Evolutionary conservation across 2,797 vertebrate genomes (phyloP), one percentile per base, ranked within the genome.

Genomic region (Acanthurus lineatus): DNA sequence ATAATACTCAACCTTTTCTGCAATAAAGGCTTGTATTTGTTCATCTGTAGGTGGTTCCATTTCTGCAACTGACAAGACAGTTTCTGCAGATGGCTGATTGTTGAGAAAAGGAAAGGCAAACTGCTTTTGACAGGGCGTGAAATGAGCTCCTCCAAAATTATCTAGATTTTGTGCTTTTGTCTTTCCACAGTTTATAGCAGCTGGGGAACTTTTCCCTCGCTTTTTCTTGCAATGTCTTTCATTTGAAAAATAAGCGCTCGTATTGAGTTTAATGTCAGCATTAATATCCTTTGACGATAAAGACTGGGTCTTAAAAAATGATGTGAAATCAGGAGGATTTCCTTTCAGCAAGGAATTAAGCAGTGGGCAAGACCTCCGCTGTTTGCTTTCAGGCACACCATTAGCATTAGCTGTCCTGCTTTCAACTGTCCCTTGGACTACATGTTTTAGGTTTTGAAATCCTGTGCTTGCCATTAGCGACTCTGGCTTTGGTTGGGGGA

Each of bases 1-100:
- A 20, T 1, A 69, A 15, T 5, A 0, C 7, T 8, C 0, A 17
- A 72, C 0, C 20, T 0, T 25, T 56, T 40, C 0, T 2, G 0
- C 0, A 59, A 86, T 49, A 10, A 5, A n/a, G 0, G 59, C 20
- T 0, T 8, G 0, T 59, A 88, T 87, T 40, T 82, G 25, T 0
- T 40, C 16, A 49, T 83, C n/a, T 35, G 52, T 77, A 19, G 6
- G 38, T 15, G 51, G 25, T 19, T 4, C 1, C 0, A 0, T 49
- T 56, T 59, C 6, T 9, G 9, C 45, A 48, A 12, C 17, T 6
- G 73, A 4, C 1, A 1, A 32, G 22, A 12, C 12, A 6, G 40
- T n/a, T 4, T 56, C 19, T 44, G 17, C 38, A 9, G n/a, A 9
- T 45, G 14, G n/a, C 54, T 17, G 47, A 38, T 1, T 1, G 1